A percentile compares a stretch with the other conserved stretches of the same genome.
phyloP scores from a whole-genome alignment of 2,797 vertebrate species.

The Clarias pachynema region DNA sequence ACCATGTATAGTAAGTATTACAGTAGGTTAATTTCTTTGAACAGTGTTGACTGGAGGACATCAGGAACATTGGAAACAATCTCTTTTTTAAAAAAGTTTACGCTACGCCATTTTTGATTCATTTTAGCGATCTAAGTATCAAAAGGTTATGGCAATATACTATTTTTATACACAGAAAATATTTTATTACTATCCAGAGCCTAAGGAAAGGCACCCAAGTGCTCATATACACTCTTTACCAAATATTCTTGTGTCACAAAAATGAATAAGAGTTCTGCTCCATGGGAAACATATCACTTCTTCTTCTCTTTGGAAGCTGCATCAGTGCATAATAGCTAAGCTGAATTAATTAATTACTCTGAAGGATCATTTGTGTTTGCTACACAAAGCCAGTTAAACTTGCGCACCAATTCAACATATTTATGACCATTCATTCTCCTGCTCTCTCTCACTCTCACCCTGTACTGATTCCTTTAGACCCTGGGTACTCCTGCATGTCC shows the following conservation, averaged over 20 bases:
- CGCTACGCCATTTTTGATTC: not conserved
- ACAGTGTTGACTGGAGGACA: not conserved
- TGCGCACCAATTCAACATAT: slow-evolving; percentile 91
- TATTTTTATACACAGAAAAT: not conserved
- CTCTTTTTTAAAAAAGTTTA: not conserved
- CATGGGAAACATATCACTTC: slow-evolving; percentile 47
- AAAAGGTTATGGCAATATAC: slow-evolving; percentile 6
- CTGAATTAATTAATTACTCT: slow-evolving; percentile 86
- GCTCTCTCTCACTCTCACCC: slow-evolving; percentile 69
- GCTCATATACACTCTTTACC: slow-evolving; percentile 19
- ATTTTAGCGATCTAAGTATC: slow-evolving; percentile 20
- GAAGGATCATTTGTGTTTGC: slow-evolving; percentile 81
- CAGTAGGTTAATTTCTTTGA: not conserved
- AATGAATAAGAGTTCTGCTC: slow-evolving; percentile 31
- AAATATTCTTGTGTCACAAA: slow-evolving; percentile 25
- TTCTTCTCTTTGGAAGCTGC: slow-evolving; percentile 36
- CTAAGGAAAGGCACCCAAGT: slow-evolving; percentile 15
- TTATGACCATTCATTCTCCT: slow-evolving; percentile 84
- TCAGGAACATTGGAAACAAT: not conserved
- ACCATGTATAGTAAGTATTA: too few species aligned
- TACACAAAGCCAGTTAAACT: slow-evolving; percentile 91
- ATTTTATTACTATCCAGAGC: not conserved
- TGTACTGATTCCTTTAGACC: slow-evolving; percentile 85
- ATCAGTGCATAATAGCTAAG: slow-evolving; percentile 57
- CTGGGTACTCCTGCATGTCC: slow-evolving; percentile 81